Evolutionary conservation across 2,797 vertebrate species (phyloP).

Genomic region (Hafferia zeledoni): DNA sequence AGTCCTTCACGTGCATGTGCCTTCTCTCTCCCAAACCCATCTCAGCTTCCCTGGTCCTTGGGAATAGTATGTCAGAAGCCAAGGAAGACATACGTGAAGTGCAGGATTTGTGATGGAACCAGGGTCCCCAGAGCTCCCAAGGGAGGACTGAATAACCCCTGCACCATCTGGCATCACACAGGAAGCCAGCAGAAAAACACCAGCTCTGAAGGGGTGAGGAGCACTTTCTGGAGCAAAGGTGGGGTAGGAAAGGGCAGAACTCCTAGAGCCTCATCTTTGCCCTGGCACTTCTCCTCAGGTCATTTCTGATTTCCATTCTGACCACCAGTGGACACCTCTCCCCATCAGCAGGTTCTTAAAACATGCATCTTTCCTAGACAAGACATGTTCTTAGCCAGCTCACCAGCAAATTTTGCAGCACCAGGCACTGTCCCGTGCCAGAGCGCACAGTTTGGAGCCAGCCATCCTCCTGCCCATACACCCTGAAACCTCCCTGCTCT

Average conservation of each 20-base stretch:
- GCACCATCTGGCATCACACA: not conserved
- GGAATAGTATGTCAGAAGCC: not conserved
- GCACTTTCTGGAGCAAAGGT: not conserved
- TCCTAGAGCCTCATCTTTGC: not conserved
- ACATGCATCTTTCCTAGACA: fast-evolving
- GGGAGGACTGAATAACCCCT: not conserved
- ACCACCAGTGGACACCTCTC: not conserved
- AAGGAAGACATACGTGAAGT: not conserved
- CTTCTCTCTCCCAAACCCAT: not conserved
- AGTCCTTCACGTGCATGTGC: not conserved
- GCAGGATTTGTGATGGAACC: not conserved
- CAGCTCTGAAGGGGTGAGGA: fast-evolving
- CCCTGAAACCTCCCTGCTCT: not conserved
- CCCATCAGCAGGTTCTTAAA: not conserved
- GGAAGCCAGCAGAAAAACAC: not conserved
- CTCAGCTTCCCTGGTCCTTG: not conserved
- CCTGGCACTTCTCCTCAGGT: not conserved
- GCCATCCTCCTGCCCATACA: fast-evolving
- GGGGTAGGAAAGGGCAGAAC: not conserved
- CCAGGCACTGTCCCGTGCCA: not conserved
- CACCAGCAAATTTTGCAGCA: not conserved
- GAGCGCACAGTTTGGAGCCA: not conserved
- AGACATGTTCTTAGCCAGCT: not conserved
- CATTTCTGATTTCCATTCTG: not conserved
- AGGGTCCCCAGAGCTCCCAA: not conserved